Percentiles rank a stretch among this genome's conserved stretches.
These are phyloP conservation scores for Clepsis dumicolana DNA, from an alignment of 2,888 invertebrate genomes.

Conservation along the genomic window DNA sequence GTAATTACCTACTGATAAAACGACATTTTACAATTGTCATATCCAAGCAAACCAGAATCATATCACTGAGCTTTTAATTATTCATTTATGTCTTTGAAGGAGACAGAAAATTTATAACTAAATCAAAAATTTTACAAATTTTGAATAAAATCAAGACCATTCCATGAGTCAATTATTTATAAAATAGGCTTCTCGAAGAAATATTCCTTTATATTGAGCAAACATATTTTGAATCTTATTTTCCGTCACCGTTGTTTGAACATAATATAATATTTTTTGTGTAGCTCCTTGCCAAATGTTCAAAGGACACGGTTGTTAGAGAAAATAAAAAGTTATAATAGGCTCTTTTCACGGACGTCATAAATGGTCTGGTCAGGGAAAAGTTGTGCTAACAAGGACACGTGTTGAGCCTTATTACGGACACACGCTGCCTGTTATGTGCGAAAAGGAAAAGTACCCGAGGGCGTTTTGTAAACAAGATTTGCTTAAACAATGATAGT, in stretches of 20 bases:
- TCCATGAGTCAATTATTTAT: slow-evolving; percentile 76
- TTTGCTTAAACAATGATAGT: neutral
- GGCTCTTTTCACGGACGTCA: slow-evolving; percentile 39
- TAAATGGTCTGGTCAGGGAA: slow-evolving; percentile 35
- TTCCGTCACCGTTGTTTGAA: slow-evolving; percentile 39
- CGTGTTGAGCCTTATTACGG: neutral
- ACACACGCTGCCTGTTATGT: neutral
- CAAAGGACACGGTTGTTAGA: slow-evolving; percentile 37
- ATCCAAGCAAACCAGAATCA: slow-evolving; percentile 61
- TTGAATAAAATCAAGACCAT: slow-evolving; percentile 63
- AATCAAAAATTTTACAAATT: slow-evolving; percentile 51
- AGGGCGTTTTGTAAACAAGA: neutral
- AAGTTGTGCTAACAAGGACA: slow-evolving; percentile 28
- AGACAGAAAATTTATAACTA: slow-evolving; percentile 36
- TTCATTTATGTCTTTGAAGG: slow-evolving; percentile 33
- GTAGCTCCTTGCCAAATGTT: slow-evolving; percentile 31
- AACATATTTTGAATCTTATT: slow-evolving; percentile 67
- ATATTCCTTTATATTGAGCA: slow-evolving; percentile 58
- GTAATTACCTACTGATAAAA: neutral
- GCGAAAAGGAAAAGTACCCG: neutral
- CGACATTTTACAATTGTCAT: slow-evolving; percentile 49
- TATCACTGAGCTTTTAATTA: slow-evolving; percentile 63
- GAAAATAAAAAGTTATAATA: slow-evolving; percentile 44
- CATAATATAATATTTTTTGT: slow-evolving; percentile 25
- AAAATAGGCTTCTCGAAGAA: slow-evolving; percentile 66